Evolutionary conservation across 2,888 invertebrate genomes (phyloP).

Genomic region (Trachelus tabidus): DNA sequence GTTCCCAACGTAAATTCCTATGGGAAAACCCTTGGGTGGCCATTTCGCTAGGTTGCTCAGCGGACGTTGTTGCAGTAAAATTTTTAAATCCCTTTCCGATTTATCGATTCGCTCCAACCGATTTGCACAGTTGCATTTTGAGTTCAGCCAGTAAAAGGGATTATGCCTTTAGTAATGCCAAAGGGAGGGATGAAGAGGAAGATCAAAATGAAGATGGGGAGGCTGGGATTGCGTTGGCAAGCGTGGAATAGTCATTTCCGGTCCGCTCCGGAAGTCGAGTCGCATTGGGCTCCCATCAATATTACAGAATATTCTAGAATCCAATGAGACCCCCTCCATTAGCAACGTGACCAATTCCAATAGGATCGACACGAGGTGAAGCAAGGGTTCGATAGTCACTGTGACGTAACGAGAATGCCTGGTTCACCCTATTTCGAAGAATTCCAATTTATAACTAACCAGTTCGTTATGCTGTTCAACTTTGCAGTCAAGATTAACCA

Average conservation of each 20-base stretch:
- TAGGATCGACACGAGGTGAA: background rate
- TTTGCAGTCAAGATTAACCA: background rate
- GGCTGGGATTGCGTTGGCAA: slow-evolving; percentile 42
- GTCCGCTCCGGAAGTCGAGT: slow-evolving; percentile 46
- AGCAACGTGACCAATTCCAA: background rate
- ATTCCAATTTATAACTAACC: background rate
- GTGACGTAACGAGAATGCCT: background rate
- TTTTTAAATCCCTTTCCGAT: background rate
- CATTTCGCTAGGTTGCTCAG: background rate
- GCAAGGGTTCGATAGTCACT: background rate
- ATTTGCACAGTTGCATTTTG: background rate
- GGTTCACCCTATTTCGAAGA: background rate
- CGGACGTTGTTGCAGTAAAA: background rate
- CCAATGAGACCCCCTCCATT: slow-evolving; percentile 17
- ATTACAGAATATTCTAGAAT: slow-evolving; percentile 34
- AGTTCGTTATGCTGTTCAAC: too few relatives aligned
- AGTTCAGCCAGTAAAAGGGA: slow-evolving; percentile 6
- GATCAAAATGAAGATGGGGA: slow-evolving; percentile 17
- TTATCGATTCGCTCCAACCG: background rate
- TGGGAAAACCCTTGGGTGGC: background rate
- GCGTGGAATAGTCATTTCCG: slow-evolving; percentile 57
- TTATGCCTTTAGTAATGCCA: background rate
- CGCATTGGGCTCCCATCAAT: slow-evolving; percentile 43
- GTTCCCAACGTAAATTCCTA: background rate
- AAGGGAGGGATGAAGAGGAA: background rate